Evolutionary conservation across 2,797 vertebrate genomes (phyloP).

Genomic region (Molossus molossus): DNA sequence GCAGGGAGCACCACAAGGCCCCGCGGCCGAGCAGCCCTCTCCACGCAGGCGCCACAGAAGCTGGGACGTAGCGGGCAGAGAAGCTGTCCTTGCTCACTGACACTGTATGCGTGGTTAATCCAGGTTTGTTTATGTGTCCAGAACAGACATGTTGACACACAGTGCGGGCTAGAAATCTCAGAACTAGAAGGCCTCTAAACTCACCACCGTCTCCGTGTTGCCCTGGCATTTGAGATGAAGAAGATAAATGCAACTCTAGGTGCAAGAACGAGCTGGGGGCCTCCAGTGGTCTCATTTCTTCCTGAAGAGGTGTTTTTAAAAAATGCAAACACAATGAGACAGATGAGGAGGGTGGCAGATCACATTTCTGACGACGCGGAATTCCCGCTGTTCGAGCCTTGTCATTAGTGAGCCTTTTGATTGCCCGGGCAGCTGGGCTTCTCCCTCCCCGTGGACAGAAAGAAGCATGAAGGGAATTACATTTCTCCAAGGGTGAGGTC

Average conservation of each 20-base stretch:
- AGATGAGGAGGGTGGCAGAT: slow-evolving; percentile 71
- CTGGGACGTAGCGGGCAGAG: neutral
- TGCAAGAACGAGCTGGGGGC: neutral
- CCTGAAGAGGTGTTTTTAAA: slow-evolving; percentile 59
- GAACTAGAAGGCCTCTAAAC: neutral
- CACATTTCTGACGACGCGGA: slow-evolving; percentile 82
- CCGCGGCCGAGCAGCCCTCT: neutral
- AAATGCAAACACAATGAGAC: slow-evolving; percentile 66
- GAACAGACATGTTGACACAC: neutral
- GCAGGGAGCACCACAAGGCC: neutral
- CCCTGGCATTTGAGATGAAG: slow-evolving; percentile 45
- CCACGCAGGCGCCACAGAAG: neutral
- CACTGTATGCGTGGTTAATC: neutral
- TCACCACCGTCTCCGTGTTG: slow-evolving; percentile 16
- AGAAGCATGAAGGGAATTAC: slow-evolving; percentile 90
- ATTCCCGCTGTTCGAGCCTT: slow-evolving; percentile 82
- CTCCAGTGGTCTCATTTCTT: slow-evolving; percentile 62
- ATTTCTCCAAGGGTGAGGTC: slow-evolving; percentile 88
- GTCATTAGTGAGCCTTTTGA: slow-evolving; percentile 89
- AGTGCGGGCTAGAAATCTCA: neutral
- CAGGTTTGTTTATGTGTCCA: slow-evolving; percentile 23
- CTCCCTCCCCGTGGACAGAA: slow-evolving; percentile 87
- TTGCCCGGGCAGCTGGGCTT: slow-evolving; percentile 88
- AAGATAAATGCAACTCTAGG: neutral
- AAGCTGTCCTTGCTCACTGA: slow-evolving; percentile 9